Conservation (phyloP, 2,888 invertebrate species). For the Euphydryas editha region DNA sequence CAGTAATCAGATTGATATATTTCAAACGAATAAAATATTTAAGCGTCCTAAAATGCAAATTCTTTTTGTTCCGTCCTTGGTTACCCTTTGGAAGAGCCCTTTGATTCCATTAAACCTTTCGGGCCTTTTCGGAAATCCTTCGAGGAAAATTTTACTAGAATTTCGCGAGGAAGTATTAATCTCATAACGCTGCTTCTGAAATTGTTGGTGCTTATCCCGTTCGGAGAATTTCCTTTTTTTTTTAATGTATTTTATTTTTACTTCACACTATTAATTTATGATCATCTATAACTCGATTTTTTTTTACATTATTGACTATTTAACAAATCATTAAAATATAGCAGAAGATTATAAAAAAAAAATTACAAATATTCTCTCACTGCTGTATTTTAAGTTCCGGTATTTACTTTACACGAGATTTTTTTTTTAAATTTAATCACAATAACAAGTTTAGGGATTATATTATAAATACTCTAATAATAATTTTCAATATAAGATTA, state of each 20-base stretch:
- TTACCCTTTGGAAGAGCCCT: constrained; percentile 25
- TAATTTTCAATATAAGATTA: too few relatives aligned
- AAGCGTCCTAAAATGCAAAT: constrained; percentile 24
- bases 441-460: too few relatives aligned
- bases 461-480: too few relatives aligned
- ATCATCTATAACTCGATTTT: too few relatives aligned
- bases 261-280: neutral
- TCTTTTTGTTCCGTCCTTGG: constrained; percentile 21
- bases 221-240: neutral
- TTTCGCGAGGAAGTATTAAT: constrained; percentile 4
- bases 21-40: constrained; percentile 20
- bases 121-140: constrained; percentile 16
- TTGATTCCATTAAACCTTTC: constrained; percentile 34
- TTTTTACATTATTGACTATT: too few relatives aligned
- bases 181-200: neutral
- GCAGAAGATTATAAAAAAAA: too few relatives aligned
- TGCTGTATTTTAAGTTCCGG: too few relatives aligned
- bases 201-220: neutral
- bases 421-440: too few relatives aligned
- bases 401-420: too few relatives aligned
- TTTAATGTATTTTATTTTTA: neutral
- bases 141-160: constrained; percentile 6
- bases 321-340: too few relatives aligned
- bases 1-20: constrained; percentile 18
- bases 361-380: too few relatives aligned